phyloP scores from a whole-genome alignment of 2,888 invertebrate genomes.

The Tinea pellionella region DNA sequence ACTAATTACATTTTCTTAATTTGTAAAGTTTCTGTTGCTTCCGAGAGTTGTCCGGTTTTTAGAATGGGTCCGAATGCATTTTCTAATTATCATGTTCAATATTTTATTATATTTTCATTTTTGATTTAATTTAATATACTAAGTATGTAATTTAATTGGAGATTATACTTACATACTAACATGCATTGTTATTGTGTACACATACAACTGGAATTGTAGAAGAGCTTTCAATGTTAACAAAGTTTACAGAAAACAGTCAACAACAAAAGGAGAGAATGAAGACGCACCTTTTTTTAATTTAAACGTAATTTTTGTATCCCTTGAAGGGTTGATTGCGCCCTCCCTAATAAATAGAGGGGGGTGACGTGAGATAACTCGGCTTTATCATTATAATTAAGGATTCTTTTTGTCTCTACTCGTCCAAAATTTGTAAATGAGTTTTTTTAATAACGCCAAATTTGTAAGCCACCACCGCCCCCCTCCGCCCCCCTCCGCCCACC shows the following conservation, averaged over 20 bases:
- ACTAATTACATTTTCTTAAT: slow-evolving; percentile 69
- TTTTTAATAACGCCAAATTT: slow-evolving; percentile 14
- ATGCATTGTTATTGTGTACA: too few species aligned
- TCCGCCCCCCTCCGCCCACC: background rate
- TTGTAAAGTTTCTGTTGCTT: slow-evolving; percentile 46
- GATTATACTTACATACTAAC: too few species aligned
- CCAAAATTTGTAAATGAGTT: slow-evolving; percentile 14
- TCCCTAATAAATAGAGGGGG: background rate
- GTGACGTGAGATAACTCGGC: background rate
- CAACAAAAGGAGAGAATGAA: slow-evolving; percentile 16
- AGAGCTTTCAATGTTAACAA: too few species aligned
- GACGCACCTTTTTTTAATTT: background rate
- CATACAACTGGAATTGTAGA: too few species aligned
- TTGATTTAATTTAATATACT: too few species aligned
- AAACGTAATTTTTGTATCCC: background rate
- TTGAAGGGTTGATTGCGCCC: background rate
- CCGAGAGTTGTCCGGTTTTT: slow-evolving; percentile 30
- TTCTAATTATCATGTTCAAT: too few species aligned
- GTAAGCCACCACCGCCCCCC: background rate
- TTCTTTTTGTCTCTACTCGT: slow-evolving; percentile 10
- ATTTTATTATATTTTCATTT: too few species aligned
- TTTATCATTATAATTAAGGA: slow-evolving; percentile 8
- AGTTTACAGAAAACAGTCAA: slow-evolving; percentile 17
- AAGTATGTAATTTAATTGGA: too few species aligned
- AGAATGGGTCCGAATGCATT: too few species aligned